phyloP scores from a whole-genome alignment of 2,113 vertebrate species.

The Trematocara marginatum region DNA sequence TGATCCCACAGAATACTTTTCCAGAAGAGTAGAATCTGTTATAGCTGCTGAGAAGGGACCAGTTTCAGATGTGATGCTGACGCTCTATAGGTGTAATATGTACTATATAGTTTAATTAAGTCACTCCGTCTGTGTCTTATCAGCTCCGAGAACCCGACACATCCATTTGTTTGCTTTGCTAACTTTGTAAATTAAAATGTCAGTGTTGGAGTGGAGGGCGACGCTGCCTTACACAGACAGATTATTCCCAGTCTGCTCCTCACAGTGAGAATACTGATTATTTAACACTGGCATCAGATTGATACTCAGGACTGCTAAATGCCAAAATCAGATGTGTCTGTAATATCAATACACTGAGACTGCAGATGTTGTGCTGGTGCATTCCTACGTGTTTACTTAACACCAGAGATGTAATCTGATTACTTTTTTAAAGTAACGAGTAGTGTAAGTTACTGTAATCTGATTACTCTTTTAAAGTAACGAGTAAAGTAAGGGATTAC shows the following conservation, averaged over 20 bases:
- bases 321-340: not conserved
- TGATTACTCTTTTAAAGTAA: too few relatives aligned
- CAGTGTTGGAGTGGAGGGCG: not conserved
- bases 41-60: not conserved
- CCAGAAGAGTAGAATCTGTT: not conserved
- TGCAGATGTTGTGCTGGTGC: not conserved
- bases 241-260: not conserved
- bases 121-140: not conserved
- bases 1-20: not conserved
- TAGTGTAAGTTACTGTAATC: too few relatives aligned
- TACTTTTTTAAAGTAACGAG: too few relatives aligned
- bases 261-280: not conserved
- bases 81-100: not conserved
- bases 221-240: not conserved
- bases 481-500: too few relatives aligned
- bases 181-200: not conserved
- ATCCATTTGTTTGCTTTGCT: not conserved
- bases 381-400: too few relatives aligned
- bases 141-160: not conserved
- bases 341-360: not conserved
- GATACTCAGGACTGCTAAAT: not conserved
- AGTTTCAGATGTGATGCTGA: not conserved
- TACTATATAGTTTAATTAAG: not conserved
- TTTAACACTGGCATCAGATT: not conserved
- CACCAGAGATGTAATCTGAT: too few relatives aligned